phyloP scores from a whole-genome alignment of 2,797 vertebrate genomes.

The Catamblyrhynchus diadema region DNA sequence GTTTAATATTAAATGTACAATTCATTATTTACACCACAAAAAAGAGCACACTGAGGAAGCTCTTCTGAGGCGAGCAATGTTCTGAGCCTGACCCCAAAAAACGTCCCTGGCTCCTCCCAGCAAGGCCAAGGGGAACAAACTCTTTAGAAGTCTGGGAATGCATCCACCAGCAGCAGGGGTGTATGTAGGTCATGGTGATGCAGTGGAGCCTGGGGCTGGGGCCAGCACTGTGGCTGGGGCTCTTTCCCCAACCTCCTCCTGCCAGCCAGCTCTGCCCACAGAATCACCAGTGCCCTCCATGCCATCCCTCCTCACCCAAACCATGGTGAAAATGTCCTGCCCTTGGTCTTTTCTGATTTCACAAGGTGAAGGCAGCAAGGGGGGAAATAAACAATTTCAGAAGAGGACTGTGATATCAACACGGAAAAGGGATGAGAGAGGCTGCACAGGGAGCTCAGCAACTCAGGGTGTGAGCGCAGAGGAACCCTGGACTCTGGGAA shows the following conservation, averaged over 20 bases:
- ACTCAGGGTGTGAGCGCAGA: rapidly evolving
- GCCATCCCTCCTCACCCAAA: not conserved
- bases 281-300: rapidly evolving
- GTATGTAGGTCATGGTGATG: not conserved
- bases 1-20: conserved; percentile 29
- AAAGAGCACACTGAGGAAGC: not conserved
- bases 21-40: conserved; percentile 50
- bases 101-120: not conserved
- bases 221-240: not conserved
- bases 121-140: conserved; percentile 2
- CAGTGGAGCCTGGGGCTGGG: not conserved
- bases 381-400: not conserved
- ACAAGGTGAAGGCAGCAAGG: not conserved
- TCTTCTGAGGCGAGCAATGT: not conserved
- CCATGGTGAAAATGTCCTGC: rapidly evolving
- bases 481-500: not conserved
- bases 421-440: not conserved
- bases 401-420: not conserved
- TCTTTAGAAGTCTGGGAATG: not conserved
- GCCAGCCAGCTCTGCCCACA: not conserved
- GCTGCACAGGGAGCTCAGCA: not conserved
- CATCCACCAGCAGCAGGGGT: not conserved
- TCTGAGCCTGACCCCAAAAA: not conserved
- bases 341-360: not conserved
- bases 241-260: not conserved